Evolutionary conservation across 2,113 vertebrate genomes (phyloP).

Genomic region (Phocoena sinus): DNA sequence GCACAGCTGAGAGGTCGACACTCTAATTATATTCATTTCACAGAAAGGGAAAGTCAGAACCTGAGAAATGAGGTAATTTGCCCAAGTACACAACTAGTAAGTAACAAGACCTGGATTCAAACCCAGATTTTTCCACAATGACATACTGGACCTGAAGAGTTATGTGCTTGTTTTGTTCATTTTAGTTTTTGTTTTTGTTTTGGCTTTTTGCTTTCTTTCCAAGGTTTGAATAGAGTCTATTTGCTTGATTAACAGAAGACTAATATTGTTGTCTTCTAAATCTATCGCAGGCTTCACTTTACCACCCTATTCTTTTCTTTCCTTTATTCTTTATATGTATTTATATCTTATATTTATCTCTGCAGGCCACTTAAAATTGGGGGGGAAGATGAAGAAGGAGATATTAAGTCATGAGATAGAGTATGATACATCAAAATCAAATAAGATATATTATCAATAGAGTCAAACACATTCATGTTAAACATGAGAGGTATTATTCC

Average conservation of each 20-base stretch:
- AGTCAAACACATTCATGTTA: neutral
- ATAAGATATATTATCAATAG: neutral
- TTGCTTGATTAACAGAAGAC: neutral
- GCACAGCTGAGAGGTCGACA: neutral
- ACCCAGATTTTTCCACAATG: neutral
- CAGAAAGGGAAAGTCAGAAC: neutral
- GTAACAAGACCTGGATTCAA: neutral
- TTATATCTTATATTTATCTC: neutral
- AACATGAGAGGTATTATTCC: neutral
- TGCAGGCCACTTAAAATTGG: neutral
- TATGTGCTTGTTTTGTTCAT: neutral
- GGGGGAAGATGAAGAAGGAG: neutral
- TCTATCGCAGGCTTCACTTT: neutral
- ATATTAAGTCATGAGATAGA: neutral
- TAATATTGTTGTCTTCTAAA: neutral
- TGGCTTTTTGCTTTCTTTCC: neutral
- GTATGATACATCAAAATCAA: slow-evolving; percentile 16
- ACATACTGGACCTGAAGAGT: neutral
- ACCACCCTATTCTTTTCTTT: neutral
- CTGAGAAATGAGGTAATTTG: neutral
- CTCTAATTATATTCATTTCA: neutral
- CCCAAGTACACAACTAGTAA: neutral
- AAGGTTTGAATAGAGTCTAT: neutral
- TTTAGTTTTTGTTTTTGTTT: neutral
- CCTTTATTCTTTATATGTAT: neutral